Evolutionary conservation across 2,888 invertebrate genomes (phyloP).

Genomic region (Tetragnatha montana): DNA sequence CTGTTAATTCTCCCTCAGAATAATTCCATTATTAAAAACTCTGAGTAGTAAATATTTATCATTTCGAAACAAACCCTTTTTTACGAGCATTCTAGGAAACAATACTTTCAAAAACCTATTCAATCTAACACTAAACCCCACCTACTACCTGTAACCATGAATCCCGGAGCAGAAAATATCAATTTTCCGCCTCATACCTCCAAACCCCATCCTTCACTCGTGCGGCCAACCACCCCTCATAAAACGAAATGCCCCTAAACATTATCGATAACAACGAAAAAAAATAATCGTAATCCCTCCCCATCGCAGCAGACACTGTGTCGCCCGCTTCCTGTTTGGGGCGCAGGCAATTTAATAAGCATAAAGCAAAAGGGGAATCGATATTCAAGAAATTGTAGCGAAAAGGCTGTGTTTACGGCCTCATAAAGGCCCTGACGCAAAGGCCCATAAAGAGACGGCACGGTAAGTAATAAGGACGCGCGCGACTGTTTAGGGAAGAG

Average conservation of each 20-base stretch:
- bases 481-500: not conserved
- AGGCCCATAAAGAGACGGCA: slow-evolving; percentile 21
- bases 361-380: slow-evolving; percentile 36
- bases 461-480: slow-evolving; percentile 22
- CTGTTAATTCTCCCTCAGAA: too few species aligned
- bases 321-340: not conserved
- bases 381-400: slow-evolving; percentile 53
- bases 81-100: not conserved
- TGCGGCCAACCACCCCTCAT: not conserved
- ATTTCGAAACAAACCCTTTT: too few species aligned
- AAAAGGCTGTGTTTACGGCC: slow-evolving; percentile 32
- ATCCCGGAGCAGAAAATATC: not conserved
- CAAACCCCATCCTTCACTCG: not conserved
- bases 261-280: not conserved
- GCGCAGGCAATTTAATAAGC: slow-evolving; percentile 37
- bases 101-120: not conserved
- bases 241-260: not conserved
- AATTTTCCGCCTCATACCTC: not conserved
- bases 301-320: not conserved
- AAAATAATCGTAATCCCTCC: not conserved
- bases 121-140: not conserved
- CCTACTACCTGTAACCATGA: not conserved
- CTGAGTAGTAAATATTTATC: too few species aligned
- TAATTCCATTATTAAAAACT: too few species aligned
- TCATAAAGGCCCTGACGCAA: slow-evolving; percentile 21